Base-by-base conservation (phyloP, 2,888 invertebrate genomes). In the Clistopyga incitator region DNA sequence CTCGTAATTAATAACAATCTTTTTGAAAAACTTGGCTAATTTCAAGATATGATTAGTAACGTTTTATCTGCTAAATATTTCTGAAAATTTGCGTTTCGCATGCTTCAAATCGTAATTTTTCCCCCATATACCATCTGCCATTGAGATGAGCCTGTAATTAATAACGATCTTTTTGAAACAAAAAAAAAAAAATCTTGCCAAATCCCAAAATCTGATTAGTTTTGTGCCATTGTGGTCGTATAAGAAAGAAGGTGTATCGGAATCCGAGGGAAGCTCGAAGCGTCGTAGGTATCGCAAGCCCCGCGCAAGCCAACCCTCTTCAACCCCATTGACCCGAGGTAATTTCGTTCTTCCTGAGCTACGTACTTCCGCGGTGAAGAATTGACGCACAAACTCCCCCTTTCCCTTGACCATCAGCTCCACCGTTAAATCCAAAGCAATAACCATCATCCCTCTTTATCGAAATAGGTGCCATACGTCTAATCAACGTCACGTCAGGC, bases 261-360 rank as follows among this genome's bases (percentile, higher is more conserved):
- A 77, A 78, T 29, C 50, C 38, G 50, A 61, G 50, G 3, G 25
- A 50, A 70, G 52, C 25, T 25, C 71, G 50, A 47, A 61, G 50
- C 38, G 18, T 47, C 13, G 15, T 23, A 42, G 13, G 15, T 38
- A 54, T 56, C 42, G 15, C 25, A 29, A 47, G 42, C 50, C 25
- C 23, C 20, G 23, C 59, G 13, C 42, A 34, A 61, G 61, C 42
- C 56, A 64, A 74, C 70, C 56, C 56, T 59, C 70, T 65, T 52
- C 71, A 71, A 71, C 71, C 61, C 52, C 67, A 79, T 79, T 79
- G 65, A 72, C 71, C 76, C 65, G 56, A 71, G 71, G 64, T 38
- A 64, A 70, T 82, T 78, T 70, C 75, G 50, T 65, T 75, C 20
- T 18, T 70, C 68, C 34, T 29, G 50, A 47, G 47, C 42, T 68